Conservation (phyloP, 1,140 invertebrate genomes). For the Antheraea mylitta region DNA sequence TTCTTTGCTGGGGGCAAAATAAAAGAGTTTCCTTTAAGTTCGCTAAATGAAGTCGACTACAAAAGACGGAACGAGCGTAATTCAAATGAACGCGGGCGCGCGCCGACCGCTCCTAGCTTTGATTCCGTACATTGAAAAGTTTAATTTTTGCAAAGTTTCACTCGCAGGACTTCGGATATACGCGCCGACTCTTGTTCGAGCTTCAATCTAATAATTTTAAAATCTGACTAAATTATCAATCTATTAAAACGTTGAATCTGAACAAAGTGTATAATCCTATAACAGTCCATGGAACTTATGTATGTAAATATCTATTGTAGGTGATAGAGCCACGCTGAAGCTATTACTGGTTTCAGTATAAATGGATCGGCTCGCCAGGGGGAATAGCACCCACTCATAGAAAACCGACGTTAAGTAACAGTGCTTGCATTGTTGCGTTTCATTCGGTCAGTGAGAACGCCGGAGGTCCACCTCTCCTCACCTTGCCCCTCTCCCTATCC, state of each 20-base stretch:
- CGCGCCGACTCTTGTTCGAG: constrained; percentile 27
- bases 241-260: constrained; percentile 11
- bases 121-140: constrained; percentile 66
- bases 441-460: no score
- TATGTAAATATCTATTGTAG: no score
- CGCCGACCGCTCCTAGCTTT: constrained; percentile 52
- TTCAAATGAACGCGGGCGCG: constrained; percentile 63
- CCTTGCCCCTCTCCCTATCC: no score
- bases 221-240: constrained; percentile 44
- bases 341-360: no score
- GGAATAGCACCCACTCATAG: no score
- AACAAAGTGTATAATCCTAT: background rate
- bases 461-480: no score
- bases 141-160: constrained; percentile 70
- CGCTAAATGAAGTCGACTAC: constrained; percentile 75
- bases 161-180: constrained; percentile 58
- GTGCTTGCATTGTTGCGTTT: no score
- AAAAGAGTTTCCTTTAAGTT: constrained; percentile 71
- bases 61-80: constrained; percentile 69
- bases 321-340: no score
- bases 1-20: constrained; percentile 58
- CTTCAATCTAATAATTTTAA: constrained; percentile 33
- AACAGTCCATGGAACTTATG: no score
- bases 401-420: no score
- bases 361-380: no score